phyloP scores from a whole-genome alignment of 2,797 vertebrate genomes.

The Acanthurus tractus region DNA sequence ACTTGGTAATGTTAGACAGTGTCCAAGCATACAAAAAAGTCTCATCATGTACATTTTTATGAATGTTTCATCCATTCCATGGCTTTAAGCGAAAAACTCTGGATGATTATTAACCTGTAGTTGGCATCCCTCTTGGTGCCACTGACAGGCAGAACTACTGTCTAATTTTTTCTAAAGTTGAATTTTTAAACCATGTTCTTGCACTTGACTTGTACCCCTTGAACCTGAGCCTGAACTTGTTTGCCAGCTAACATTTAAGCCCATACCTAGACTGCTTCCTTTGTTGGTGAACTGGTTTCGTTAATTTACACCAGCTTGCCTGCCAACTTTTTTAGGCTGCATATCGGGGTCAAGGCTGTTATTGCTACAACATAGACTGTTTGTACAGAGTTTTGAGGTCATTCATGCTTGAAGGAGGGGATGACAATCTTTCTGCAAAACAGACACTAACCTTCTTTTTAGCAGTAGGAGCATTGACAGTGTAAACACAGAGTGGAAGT shows the following conservation, averaged over 20 bases:
- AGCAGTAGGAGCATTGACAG: conserved; percentile 38
- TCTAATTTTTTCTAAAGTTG: neutral
- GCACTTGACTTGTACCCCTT: conserved; percentile 6
- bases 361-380: conserved; percentile 69
- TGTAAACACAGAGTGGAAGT: conserved; percentile 66
- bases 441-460: conserved; percentile 32
- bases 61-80: neutral
- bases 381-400: conserved; percentile 56
- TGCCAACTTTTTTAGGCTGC: conserved; percentile 33
- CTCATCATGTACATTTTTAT: neutral
- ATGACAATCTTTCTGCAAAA: conserved; percentile 47
- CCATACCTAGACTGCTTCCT: conserved; percentile 14
- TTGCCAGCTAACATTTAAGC: neutral
- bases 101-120: neutral
- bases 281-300: conserved; percentile 58
- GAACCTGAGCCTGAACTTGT: conserved; percentile 18
- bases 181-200: conserved; percentile 8
- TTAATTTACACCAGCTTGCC: conserved; percentile 56
- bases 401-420: conserved; percentile 60
- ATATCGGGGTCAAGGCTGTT: conserved; percentile 66
- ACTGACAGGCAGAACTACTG: neutral
- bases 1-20: too few relatives aligned
- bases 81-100: neutral
- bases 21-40: too few relatives aligned
- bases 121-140: neutral